These are phyloP conservation scores for Lymantria monacha DNA, from an alignment of 2,888 invertebrate species.

Conservation along the genomic window DNA sequence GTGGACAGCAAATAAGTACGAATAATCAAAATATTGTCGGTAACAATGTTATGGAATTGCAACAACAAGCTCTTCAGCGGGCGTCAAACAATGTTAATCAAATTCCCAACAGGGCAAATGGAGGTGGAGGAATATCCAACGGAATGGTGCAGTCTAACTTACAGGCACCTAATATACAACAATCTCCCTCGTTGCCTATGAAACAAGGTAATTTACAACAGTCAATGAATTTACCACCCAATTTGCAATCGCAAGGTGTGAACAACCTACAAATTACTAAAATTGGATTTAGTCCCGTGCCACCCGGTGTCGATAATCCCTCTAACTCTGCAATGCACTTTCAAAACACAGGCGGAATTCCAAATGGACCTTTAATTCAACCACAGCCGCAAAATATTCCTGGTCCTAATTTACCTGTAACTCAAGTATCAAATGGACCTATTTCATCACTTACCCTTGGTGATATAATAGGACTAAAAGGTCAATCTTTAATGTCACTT, in stretches of 20 bases:
- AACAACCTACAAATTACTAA: slow-evolving; percentile 22
- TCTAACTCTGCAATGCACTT: slow-evolving; percentile 3
- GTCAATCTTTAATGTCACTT: slow-evolving; percentile 23
- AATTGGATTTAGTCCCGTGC: slow-evolving; percentile 17
- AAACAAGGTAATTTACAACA: slow-evolving; percentile 34
- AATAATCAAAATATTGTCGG: slow-evolving; percentile 34
- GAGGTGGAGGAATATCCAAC: slow-evolving; percentile 12
- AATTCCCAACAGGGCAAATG: slow-evolving; percentile 14
- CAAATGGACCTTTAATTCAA: slow-evolving; percentile 12
- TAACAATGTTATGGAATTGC: slow-evolving; percentile 25
- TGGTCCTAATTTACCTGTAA: slow-evolving; percentile 6
- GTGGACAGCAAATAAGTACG: slow-evolving; percentile 35
- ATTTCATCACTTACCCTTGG: slow-evolving; percentile 17
- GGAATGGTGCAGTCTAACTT: slow-evolving; percentile 21
- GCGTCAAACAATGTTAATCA: slow-evolving; percentile 28
- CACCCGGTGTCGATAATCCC: slow-evolving; percentile 11
- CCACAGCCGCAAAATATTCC: slow-evolving; percentile 15
- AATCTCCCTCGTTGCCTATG: slow-evolving; percentile 14
- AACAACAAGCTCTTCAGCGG: slow-evolving; percentile 21
- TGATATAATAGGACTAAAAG: slow-evolving; percentile 25
- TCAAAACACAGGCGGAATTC: slow-evolving; percentile 9
- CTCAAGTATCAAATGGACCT: slow-evolving; percentile 8
- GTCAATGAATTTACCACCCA: slow-evolving; percentile 29
- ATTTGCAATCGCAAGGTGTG: slow-evolving; percentile 18
- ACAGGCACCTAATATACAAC: slow-evolving; percentile 25